Evolutionary conservation across 2,888 invertebrate genomes (phyloP).

Genomic region (Incurvaria masculella): DNA sequence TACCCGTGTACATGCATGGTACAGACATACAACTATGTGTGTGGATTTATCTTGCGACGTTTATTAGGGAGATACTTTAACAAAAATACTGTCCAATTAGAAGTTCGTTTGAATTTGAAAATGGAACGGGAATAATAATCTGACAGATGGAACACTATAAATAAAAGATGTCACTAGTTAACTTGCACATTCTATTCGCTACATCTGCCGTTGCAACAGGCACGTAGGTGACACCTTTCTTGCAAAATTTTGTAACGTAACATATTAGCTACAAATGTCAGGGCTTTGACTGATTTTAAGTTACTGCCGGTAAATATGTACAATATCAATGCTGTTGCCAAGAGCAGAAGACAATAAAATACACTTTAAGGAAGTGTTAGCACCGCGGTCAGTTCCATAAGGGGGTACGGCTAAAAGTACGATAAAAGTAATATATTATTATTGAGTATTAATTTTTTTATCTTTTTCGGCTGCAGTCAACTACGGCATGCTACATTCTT

Average conservation of each 20-base stretch:
- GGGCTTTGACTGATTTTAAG: conserved; percentile 34
- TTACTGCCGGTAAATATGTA: background rate
- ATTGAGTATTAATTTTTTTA: too few species aligned
- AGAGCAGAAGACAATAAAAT: too few species aligned
- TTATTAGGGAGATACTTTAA: conserved; percentile 19
- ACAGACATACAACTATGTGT: background rate
- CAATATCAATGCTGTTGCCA: too few species aligned
- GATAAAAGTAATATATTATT: too few species aligned
- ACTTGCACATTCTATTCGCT: conserved; percentile 24
- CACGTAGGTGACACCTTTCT: conserved; percentile 20
- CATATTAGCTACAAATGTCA: conserved; percentile 46
- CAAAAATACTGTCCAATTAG: conserved; percentile 55
- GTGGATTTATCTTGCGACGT: background rate
- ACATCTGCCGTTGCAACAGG: conserved; percentile 29
- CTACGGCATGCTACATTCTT: background rate
- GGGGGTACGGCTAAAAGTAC: too few species aligned
- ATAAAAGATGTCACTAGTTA: conserved; percentile 33
- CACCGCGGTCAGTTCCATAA: too few species aligned
- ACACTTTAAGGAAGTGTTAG: too few species aligned
- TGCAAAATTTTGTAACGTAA: conserved; percentile 39
- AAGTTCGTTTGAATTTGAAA: conserved; percentile 47
- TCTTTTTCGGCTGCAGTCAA: background rate
- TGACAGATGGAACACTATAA: conserved; percentile 53
- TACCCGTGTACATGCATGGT: background rate
- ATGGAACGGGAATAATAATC: conserved; percentile 45